These are phyloP conservation scores for Physocephala rufipes DNA, from an alignment of 2,888 invertebrate genomes.

Conservation along the genomic window DNA sequence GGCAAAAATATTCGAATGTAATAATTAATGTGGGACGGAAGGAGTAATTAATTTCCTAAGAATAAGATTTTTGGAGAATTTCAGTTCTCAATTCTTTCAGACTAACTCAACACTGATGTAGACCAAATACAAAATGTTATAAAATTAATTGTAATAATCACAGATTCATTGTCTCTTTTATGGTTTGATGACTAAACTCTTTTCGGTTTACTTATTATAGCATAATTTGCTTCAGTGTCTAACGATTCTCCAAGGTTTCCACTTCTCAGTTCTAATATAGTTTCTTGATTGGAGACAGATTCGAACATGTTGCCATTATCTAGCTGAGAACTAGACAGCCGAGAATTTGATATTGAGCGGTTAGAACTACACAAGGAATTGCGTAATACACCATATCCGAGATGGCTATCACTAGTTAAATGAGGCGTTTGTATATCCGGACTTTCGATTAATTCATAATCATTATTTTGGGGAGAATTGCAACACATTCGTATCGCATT, in stretches of 20 bases:
- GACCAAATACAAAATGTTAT: slow-evolving; percentile 35
- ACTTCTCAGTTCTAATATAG: not conserved
- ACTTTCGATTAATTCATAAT: slow-evolving; percentile 79
- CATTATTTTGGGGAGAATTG: slow-evolving; percentile 70
- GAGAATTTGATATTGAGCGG: slow-evolving; percentile 47
- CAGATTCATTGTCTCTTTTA: slow-evolving; percentile 44
- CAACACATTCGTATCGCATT: slow-evolving; percentile 56
- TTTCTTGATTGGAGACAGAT: slow-evolving; percentile 27
- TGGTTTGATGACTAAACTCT: slow-evolving; percentile 70
- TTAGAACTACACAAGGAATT: slow-evolving; percentile 67
- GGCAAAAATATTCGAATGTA: too few species aligned
- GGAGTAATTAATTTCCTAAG: too few species aligned
- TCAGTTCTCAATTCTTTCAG: too few species aligned
- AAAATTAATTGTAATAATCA: slow-evolving; percentile 50
- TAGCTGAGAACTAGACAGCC: slow-evolving; percentile 50
- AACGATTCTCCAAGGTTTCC: slow-evolving; percentile 57
- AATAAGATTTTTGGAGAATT: too few species aligned
- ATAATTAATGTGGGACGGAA: too few species aligned
- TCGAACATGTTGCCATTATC: slow-evolving; percentile 50
- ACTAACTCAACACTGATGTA: not conserved
- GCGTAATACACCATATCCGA: slow-evolving; percentile 81
- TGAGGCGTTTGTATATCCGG: slow-evolving; percentile 75
- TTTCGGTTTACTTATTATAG: slow-evolving; percentile 86
- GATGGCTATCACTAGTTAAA: slow-evolving; percentile 81
- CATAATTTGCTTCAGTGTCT: slow-evolving; percentile 81